Evolutionary conservation across 2,888 invertebrate genomes (phyloP).

Genomic region (Lasioglossum pauxillum): DNA sequence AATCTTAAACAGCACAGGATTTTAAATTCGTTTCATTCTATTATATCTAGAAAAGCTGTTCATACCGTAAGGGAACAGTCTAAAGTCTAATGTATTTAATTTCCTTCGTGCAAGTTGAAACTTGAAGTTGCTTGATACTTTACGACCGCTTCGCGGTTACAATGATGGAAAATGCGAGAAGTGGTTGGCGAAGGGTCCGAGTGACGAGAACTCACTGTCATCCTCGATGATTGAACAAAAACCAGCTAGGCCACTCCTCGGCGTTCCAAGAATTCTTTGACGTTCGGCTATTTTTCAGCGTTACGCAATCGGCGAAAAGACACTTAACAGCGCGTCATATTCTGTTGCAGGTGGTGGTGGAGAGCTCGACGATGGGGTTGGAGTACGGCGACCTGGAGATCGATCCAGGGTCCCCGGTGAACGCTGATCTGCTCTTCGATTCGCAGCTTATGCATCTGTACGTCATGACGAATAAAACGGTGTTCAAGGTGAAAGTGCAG

Average conservation of each 20-base stretch:
- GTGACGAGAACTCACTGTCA: neutral
- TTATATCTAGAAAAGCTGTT: too few relatives aligned
- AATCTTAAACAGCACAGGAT: neutral
- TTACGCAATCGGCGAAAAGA: neutral
- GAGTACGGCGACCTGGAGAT: slow-evolving; percentile 96
- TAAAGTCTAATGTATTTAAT: too few relatives aligned
- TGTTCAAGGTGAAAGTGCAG: slow-evolving; percentile 97
- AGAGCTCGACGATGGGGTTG: slow-evolving; percentile 92
- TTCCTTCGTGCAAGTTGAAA: too few relatives aligned
- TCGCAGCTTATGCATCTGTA: slow-evolving; percentile 95
- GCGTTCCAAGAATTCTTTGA: neutral
- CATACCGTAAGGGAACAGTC: too few relatives aligned
- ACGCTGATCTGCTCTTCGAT: slow-evolving; percentile 96
- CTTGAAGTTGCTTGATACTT: neutral
- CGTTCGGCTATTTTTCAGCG: neutral
- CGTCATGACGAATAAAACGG: slow-evolving; percentile 96
- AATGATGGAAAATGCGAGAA: neutral
- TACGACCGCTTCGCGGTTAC: neutral
- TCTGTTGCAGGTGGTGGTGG: slow-evolving; percentile 91
- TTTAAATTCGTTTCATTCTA: neutral
- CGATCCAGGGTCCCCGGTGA: slow-evolving; percentile 92
- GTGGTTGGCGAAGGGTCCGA: neutral
- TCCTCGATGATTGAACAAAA: neutral
- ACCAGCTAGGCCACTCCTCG: neutral
- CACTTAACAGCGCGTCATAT: neutral